Evolutionary conservation across 2,888 invertebrate species (phyloP).

Genomic region (Elysia crispata): DNA sequence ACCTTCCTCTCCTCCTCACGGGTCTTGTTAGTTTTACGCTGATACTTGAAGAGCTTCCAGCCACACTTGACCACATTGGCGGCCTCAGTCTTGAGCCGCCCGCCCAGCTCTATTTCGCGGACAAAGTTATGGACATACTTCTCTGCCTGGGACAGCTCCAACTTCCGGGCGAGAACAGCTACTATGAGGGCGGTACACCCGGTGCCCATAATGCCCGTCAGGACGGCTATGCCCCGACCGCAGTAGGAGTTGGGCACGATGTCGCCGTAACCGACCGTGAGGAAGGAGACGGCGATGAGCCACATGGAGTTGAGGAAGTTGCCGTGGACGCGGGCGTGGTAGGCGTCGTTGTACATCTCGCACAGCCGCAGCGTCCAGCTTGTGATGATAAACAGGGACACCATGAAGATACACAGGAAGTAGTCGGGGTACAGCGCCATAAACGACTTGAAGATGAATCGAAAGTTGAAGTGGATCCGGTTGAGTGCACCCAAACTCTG

Average conservation of each 20-base stretch:
- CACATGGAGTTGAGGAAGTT: constrained; percentile 76
- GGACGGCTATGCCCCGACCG: constrained; percentile 74
- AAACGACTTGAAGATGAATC: constrained; percentile 77
- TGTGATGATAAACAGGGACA: constrained; percentile 69
- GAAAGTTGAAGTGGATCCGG: constrained; percentile 97
- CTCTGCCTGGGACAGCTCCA: constrained; percentile 75
- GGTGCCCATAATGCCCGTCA: constrained; percentile 76
- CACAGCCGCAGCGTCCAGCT: constrained; percentile 75
- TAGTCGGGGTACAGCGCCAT: constrained; percentile 76
- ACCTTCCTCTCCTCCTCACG: constrained; percentile 51
- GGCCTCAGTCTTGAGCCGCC: constrained; percentile 71
- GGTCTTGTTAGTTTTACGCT: constrained; percentile 12
- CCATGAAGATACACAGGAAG: constrained; percentile 72
- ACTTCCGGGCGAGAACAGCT: constrained; percentile 74
- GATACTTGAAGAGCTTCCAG: constrained; percentile 72
- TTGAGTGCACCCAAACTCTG: constrained; percentile 83
- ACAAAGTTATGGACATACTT: constrained; percentile 77
- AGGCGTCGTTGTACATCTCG: constrained; percentile 70
- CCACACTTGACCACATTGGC: constrained; percentile 74
- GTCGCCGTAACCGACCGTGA: constrained; percentile 77
- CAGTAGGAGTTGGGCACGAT: constrained; percentile 76
- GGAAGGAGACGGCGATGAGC: constrained; percentile 76
- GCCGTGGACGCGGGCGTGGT: constrained; percentile 62
- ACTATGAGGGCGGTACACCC: constrained; percentile 76
- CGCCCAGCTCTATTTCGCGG: constrained; percentile 75